phyloP scores from a whole-genome alignment of 2,797 vertebrate genomes.

The Melanogrammus aeglefinus region DNA sequence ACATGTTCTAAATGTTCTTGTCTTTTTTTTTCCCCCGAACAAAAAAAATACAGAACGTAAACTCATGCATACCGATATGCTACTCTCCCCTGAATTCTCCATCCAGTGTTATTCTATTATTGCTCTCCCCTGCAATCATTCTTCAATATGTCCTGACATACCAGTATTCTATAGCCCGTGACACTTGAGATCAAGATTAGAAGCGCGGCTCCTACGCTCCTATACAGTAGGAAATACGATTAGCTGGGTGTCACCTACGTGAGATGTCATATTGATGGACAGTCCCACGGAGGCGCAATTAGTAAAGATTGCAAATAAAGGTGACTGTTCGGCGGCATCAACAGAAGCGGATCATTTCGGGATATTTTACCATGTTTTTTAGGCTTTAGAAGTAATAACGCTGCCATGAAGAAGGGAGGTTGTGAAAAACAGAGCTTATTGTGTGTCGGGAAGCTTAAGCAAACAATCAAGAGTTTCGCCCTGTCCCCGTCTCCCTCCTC shows the following conservation, averaged over 20 bases:
- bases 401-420: background rate
- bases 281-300: slow-evolving; percentile 34
- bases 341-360: slow-evolving; percentile 11
- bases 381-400: slow-evolving; percentile 9
- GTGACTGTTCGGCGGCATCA: slow-evolving; percentile 25
- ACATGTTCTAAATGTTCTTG: too few species aligned
- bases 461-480: background rate
- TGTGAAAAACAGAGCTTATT: background rate
- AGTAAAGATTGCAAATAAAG: slow-evolving; percentile 25
- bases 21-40: too few species aligned
- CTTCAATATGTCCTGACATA: background rate
- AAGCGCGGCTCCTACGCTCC: background rate
- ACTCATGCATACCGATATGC: background rate
- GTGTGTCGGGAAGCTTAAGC: slow-evolving; percentile 8
- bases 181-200: background rate
- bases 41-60: too few species aligned
- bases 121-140: background rate
- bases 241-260: slow-evolving; percentile 14
- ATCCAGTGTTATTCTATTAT: background rate
- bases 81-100: background rate
- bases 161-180: background rate
- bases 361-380: slow-evolving; percentile 22
- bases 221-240: background rate
- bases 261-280: slow-evolving; percentile 24
- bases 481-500: background rate